Conservation (phyloP, 2,113 vertebrate species). For the Ellobius talpinus region DNA sequence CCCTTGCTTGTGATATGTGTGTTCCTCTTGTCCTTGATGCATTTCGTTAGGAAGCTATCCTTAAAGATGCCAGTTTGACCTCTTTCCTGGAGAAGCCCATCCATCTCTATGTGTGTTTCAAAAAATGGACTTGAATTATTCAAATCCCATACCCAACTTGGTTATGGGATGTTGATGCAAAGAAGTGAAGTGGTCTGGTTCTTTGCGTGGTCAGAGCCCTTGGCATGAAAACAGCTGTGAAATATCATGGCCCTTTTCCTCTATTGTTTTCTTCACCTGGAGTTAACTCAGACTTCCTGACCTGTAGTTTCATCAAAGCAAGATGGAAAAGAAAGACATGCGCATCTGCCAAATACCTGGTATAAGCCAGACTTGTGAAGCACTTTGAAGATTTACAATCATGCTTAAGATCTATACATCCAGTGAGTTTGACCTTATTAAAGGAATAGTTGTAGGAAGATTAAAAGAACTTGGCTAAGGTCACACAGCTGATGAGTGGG, state of each 20-base stretch:
- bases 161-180: neutral
- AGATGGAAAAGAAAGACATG: neutral
- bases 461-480: slow-evolving; percentile 14
- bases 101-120: slow-evolving; percentile 22
- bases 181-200: neutral
- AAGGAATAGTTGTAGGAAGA: slow-evolving; percentile 31
- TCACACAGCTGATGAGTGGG: neutral
- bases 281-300: neutral
- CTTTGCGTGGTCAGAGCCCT: slow-evolving; percentile 25
- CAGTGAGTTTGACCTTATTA: slow-evolving; percentile 17
- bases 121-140: slow-evolving; percentile 55
- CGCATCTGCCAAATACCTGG: neutral
- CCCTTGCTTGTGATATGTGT: neutral
- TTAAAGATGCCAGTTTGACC: neutral
- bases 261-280: neutral
- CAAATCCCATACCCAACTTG: neutral
- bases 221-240: neutral
- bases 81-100: slow-evolving; percentile 42
- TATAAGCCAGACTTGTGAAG: neutral
- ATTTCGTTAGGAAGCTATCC: slow-evolving; percentile 5
- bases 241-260: neutral
- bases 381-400: neutral
- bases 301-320: neutral
- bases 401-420: neutral
- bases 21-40: neutral